These are phyloP conservation scores for Acleris sparsana DNA, from an alignment of 2,888 invertebrate genomes.

Conservation along the genomic window DNA sequence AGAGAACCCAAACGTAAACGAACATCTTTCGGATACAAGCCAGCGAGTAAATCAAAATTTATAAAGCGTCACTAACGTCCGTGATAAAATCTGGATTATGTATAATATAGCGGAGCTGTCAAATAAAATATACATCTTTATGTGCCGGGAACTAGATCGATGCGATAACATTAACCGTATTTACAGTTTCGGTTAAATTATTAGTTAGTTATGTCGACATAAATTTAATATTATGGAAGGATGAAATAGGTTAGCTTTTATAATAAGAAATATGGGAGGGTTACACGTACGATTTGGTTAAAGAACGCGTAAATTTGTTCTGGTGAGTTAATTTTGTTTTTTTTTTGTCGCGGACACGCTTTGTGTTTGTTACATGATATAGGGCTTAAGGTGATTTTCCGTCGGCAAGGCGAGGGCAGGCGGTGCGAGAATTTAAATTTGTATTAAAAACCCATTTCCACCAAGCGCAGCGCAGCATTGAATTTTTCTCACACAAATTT, in stretches of 20 bases:
- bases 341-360: background rate
- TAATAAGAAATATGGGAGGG: constrained; percentile 4
- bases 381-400: background rate
- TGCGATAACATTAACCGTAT: constrained; percentile 21
- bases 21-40: constrained; percentile 1
- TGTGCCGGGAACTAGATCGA: constrained; percentile 24
- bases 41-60: constrained; percentile 29
- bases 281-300: background rate
- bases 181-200: constrained; percentile 19
- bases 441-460: too few species aligned
- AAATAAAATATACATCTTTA: constrained; percentile 35
- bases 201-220: constrained; percentile 23
- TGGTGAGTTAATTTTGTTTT: background rate
- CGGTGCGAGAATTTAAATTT: too few species aligned
- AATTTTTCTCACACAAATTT: too few species aligned
- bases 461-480: too few species aligned
- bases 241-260: constrained; percentile 16
- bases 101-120: constrained; percentile 23
- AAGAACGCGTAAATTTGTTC: background rate
- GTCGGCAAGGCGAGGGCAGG: too few species aligned
- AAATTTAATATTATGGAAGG: constrained; percentile 28
- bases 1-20: background rate
- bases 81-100: constrained; percentile 32
- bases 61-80: constrained; percentile 33
- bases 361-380: background rate